These are phyloP conservation scores for Trichosurus vulpecula DNA, from an alignment of 2,797 vertebrate species.

Conservation along the genomic window DNA sequence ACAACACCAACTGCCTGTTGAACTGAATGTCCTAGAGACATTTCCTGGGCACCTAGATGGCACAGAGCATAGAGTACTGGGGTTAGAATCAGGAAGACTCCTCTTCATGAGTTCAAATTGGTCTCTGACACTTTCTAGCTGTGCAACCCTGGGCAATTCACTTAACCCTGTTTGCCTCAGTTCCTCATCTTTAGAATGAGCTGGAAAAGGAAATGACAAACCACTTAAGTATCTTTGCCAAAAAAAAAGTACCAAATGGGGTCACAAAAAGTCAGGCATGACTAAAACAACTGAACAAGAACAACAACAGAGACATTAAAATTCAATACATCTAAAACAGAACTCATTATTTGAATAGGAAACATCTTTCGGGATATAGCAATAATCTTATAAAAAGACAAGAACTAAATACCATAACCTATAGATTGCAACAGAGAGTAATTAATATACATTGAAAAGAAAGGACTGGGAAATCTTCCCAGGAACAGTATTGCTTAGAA, in stretches of 20 bases:
- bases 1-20: not conserved
- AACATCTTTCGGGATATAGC: not conserved
- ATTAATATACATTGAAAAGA: slow-evolving; percentile 51
- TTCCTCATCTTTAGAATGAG: not conserved
- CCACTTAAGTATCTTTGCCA: not conserved
- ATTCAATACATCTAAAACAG: not conserved
- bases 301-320: not conserved
- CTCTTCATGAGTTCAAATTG: not conserved
- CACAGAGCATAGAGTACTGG: not conserved
- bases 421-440: slow-evolving; percentile 14
- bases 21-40: not conserved
- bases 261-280: not conserved
- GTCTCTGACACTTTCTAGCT: not conserved
- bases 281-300: not conserved
- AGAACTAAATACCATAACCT: not conserved
- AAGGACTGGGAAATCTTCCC: slow-evolving; percentile 64
- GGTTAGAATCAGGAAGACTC: not conserved
- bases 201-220: not conserved
- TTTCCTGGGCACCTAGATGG: not conserved
- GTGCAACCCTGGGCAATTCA: not conserved
- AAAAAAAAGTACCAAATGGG: not conserved
- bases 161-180: not conserved
- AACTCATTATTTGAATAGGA: not conserved
- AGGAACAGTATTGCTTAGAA: slow-evolving; percentile 61
- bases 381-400: slow-evolving; percentile 23